Base-by-base conservation (phyloP, 2,888 invertebrate species). In the Drosophila subquinaria region DNA sequence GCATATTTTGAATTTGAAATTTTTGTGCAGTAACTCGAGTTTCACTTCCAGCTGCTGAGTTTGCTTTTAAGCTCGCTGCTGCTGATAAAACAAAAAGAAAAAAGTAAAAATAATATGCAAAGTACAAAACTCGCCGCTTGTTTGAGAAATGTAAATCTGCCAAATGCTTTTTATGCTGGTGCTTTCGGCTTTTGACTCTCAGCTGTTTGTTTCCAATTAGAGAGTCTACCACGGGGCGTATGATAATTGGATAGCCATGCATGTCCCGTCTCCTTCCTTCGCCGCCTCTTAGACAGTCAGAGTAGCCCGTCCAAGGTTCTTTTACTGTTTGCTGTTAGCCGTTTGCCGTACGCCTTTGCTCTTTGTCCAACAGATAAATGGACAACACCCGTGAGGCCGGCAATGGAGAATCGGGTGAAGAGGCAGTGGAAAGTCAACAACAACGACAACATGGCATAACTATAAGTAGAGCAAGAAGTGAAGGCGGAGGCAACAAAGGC, bases 191-290 rank as follows among this genome's bases (percentile, higher is more conserved):
- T 86, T 83, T 78, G 84, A 86, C 72, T 78, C 71, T 72, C 79
- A 81, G 84, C 81, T 84, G 88, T 84, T 84, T 84, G 84, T 83
- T 89, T 89, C 89, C 84, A 84, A 84, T 84, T 84, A 84, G 84
- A 76, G 68, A 64, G 76, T 59, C 71, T 63, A 79, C 83, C 82
- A 82, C 69, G 81, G 76, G 84, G 76, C 71, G 88, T 73, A 81
- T 86, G 84, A 87, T 89, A 84, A 89, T 84, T 89, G 89, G 89
- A 89, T 84, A 81, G 89, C 81, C 73, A 89, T 87, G 77, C 74
- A 86, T 79, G 83, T 27, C 15, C 9, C 23, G 15, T n/a, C 48
- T n/a, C 15, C 33, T n/a, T 2, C 15, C 15, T 10, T 2, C 15
- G 13, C 33, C 35, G 4, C 10, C 52, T 38, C 15, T 9, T n/a